Evolutionary conservation across 2,888 invertebrate genomes (phyloP).

Genomic region (Malacosoma neustria): DNA sequence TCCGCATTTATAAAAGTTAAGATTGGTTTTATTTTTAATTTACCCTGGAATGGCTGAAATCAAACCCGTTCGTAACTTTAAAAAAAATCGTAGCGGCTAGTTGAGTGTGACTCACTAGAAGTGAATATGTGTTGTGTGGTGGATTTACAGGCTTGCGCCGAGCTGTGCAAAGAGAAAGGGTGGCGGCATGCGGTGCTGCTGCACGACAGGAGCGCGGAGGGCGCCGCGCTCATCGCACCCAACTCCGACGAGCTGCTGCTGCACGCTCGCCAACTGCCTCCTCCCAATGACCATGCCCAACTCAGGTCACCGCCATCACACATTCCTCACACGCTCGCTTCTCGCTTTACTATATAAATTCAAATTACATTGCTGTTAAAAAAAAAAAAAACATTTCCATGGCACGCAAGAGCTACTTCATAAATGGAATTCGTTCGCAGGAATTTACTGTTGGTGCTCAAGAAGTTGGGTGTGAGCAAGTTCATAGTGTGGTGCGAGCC

Average conservation of each 20-base stretch:
- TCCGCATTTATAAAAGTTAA: too few species aligned
- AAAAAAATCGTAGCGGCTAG: too few species aligned
- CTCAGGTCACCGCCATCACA: conserved; percentile 41
- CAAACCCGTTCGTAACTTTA: too few species aligned
- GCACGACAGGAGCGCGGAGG: conserved; percentile 42
- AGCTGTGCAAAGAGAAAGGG: conserved; percentile 42
- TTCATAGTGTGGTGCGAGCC: conserved; percentile 50
- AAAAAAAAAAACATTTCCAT: too few species aligned
- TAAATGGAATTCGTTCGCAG: conserved; percentile 13
- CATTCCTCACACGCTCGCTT: too few species aligned
- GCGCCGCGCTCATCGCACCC: conserved; percentile 25
- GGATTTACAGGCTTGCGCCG: conserved; percentile 30
- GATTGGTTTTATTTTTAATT: too few species aligned
- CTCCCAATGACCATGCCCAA: conserved; percentile 34
- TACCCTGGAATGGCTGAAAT: too few species aligned
- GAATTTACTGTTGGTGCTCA: conserved; percentile 48
- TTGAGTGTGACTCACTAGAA: too few species aligned
- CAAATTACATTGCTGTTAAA: too few species aligned
- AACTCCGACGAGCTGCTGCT: conserved; percentile 25
- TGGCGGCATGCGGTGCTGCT: conserved; percentile 51
- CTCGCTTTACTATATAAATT: too few species aligned
- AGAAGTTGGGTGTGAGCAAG: conserved; percentile 38
- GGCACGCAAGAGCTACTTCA: too few species aligned
- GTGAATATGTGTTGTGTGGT: neutral
- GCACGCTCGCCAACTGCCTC: conserved; percentile 43